Percentiles rank a stretch among this genome's conserved stretches.
phyloP scores from a whole-genome alignment of 1,140 invertebrate species.

The Ceratosolen solmsi region DNA sequence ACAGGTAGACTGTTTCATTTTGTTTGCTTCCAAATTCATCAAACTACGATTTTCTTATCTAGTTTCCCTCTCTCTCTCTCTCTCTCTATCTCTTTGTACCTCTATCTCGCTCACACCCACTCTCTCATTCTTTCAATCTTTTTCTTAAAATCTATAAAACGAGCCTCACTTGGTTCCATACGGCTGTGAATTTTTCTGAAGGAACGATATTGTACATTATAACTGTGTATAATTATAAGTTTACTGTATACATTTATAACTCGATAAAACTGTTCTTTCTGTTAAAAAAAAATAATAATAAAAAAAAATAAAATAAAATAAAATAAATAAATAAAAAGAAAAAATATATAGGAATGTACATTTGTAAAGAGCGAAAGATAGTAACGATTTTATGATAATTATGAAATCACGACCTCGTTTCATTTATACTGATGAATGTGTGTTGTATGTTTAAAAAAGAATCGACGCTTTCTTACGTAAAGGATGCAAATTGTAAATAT shows the following conservation, averaged over 20 bases:
- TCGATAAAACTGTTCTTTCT: conserved; percentile 21
- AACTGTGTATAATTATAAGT: conserved; percentile 51
- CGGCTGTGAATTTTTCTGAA: conserved; percentile 71
- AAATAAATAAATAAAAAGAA: conserved; percentile 11
- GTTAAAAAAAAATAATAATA: conserved; percentile 14
- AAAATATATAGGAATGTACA: conserved; percentile 32
- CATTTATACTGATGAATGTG: conserved; percentile 32
- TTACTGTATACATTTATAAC: conserved; percentile 36
- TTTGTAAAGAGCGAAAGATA: conserved; percentile 28
- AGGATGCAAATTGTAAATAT: conserved; percentile 42
- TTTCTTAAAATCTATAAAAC: conserved; percentile 10
- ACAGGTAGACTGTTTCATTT: background rate
- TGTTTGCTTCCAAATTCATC: conserved; percentile 2
- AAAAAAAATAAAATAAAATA: conserved; percentile 5
- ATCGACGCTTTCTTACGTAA: conserved; percentile 22
- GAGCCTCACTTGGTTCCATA: conserved; percentile 61
- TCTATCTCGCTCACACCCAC: too few species aligned
- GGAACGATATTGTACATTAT: conserved; percentile 66
- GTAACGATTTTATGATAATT: conserved; percentile 27
- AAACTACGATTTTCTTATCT: background rate
- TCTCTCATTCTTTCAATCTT: background rate
- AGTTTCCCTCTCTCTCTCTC: background rate
- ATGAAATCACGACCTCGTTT: conserved; percentile 25
- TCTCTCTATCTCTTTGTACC: background rate
- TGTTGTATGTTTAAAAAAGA: background rate